Percentiles rank a stretch among this genome's conserved stretches.
These are phyloP conservation scores for Capromys pilorides DNA, from an alignment of 2,797 vertebrate species.

Conservation along the genomic window DNA sequence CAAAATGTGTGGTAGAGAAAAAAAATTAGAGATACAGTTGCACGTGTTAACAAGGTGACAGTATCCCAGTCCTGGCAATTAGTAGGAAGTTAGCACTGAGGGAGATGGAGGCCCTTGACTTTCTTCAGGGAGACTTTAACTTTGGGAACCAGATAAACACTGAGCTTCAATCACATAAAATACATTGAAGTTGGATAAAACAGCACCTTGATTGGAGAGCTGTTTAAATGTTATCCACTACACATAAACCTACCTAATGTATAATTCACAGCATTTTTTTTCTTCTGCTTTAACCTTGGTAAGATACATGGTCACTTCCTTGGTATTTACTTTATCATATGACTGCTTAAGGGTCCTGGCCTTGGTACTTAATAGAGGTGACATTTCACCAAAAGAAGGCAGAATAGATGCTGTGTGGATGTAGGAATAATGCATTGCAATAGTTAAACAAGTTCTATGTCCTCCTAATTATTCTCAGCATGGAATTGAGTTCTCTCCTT, in stretches of 20 bases:
- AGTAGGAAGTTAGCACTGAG: slow-evolving; percentile 20
- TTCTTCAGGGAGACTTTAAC: neutral
- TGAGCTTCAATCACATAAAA: neutral
- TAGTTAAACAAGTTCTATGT: slow-evolving; percentile 78
- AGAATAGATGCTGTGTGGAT: slow-evolving; percentile 59
- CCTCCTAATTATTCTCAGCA: slow-evolving; percentile 82
- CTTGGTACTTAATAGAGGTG: neutral
- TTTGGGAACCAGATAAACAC: neutral
- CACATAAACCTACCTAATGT: neutral
- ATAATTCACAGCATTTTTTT: neutral
- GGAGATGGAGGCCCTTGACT: neutral
- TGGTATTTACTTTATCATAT: neutral
- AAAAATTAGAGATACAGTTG: slow-evolving; percentile 38
- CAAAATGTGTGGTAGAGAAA: neutral
- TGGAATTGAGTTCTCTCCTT: slow-evolving; percentile 79
- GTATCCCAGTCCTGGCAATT: neutral
- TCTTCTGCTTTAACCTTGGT: neutral
- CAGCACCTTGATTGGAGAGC: neutral
- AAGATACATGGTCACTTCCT: neutral
- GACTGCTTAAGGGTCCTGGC: neutral
- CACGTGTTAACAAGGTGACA: neutral
- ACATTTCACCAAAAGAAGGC: slow-evolving; percentile 5
- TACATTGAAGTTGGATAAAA: slow-evolving; percentile 7
- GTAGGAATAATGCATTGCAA: slow-evolving; percentile 70
- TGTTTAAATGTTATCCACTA: neutral